Percentiles rank a stretch among this genome's conserved stretches.
These are phyloP conservation scores for Parauchenoglanis punctatus DNA, from an alignment of 2,797 vertebrate species.

Conservation along the genomic window DNA sequence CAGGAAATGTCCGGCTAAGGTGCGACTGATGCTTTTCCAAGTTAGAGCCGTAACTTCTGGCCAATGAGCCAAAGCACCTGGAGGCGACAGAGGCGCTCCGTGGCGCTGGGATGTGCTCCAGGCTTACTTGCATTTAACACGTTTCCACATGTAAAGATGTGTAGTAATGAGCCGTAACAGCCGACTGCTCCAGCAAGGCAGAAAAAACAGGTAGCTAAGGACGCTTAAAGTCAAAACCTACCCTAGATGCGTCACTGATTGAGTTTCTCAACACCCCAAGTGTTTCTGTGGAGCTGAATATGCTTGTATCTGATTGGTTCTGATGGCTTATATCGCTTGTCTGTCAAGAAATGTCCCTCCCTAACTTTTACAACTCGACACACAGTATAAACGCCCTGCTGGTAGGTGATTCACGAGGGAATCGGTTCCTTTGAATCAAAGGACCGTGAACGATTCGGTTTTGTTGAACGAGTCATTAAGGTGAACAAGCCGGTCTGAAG, in stretches of 20 bases:
- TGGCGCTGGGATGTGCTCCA: neutral
- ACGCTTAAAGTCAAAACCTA: neutral
- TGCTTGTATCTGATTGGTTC: neutral
- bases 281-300: neutral
- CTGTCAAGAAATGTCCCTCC: slow-evolving; percentile 6
- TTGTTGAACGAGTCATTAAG: neutral
- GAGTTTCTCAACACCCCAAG: neutral
- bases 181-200: neutral
- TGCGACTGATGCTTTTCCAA: slow-evolving; percentile 26
- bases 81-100: neutral
- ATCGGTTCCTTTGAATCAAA: neutral
- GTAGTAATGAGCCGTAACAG: neutral
- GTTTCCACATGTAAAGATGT: neutral
- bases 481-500: neutral
- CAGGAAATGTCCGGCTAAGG: neutral
- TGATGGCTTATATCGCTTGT: neutral
- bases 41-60: neutral
- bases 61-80: slow-evolving; percentile 9
- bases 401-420: neutral
- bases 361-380: neutral
- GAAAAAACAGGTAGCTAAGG: neutral
- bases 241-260: slow-evolving; percentile 1
- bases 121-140: slow-evolving; percentile 28
- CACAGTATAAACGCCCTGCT: no score
- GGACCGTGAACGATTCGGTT: neutral